Base-by-base conservation (phyloP, 1,140 invertebrate genomes). In the Zaprionus lachaisei region DNA sequence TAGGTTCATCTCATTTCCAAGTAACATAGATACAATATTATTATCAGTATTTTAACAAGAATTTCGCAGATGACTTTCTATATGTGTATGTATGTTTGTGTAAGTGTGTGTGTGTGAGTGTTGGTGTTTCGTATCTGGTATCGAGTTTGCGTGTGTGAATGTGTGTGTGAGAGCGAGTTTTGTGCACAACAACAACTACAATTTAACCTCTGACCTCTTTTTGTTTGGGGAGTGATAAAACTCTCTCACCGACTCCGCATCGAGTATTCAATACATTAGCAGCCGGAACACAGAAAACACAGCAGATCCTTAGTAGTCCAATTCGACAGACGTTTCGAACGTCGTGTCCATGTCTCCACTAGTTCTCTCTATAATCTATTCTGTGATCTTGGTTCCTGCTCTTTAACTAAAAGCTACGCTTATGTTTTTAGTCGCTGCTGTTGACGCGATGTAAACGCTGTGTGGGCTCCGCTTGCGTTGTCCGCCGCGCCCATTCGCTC, bases 121-220 rank as follows among this genome's bases (percentile, higher is more conserved):
- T 74, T 54, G 22, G 41, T 69, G 34, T 79, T 14, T 69, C 65
- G 37, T 72, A 17, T 61, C 38, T 70, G 65, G 47, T 41, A n/a
- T 41, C 20, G 47, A 49, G 17, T 71, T 72, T 72, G 80, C 58
- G 77, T 77, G 66, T 67, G 4, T 26, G n/a, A n/a, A n/a, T n/a
- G 67, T 74, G 80, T 24, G 67, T 74, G 82, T 81, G 77, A 78
- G 83, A 77, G 83, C 77, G 83, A 83, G 86, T 79, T 91, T 91
- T 91, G 83, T 86, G 86, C 80, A 90, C 74, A 89, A 90, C 85
- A 87, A 89, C 85, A 90, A 91, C 82, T 85, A 85, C 86, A 81
- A 77, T 90, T 89, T 85, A 85, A 91, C 85, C 86, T 91, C 87
- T 82, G 82, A 91, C 86, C 6, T 44, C 31, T 69, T 60, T 90